Conservation (phyloP, 2,888 invertebrate species). For the Polymixis lichenea region DNA sequence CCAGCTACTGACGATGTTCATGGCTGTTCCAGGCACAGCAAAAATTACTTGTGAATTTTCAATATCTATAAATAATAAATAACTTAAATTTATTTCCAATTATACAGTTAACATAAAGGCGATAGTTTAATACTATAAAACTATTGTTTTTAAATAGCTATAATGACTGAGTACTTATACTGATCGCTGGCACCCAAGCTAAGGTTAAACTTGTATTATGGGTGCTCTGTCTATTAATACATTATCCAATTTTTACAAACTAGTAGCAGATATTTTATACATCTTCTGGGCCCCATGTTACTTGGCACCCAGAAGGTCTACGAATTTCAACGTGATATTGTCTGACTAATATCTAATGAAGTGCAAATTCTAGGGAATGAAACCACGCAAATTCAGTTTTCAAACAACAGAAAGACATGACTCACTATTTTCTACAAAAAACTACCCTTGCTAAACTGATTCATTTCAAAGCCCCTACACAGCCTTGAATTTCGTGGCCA, state of each 20-base stretch:
- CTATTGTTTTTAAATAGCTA: too few relatives aligned
- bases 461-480: conserved; percentile 31
- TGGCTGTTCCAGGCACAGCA: conserved; percentile 14
- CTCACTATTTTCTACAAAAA: conserved; percentile 22
- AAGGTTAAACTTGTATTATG: too few relatives aligned
- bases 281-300: neutral
- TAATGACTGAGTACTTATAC: too few relatives aligned
- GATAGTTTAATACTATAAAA: too few relatives aligned
- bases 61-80: neutral
- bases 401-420: conserved; percentile 33
- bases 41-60: conserved; percentile 10
- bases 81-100: too few relatives aligned
- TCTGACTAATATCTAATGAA: neutral
- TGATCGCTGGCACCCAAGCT: too few relatives aligned
- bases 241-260: too few relatives aligned
- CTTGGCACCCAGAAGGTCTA: neutral
- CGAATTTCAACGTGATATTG: neutral
- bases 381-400: conserved; percentile 14
- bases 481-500: conserved; percentile 44
- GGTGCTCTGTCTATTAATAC: too few relatives aligned
- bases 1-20: conserved; percentile 34
- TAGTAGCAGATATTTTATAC: neutral
- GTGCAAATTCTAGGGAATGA: conserved; percentile 7
- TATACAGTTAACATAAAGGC: too few relatives aligned
- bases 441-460: conserved; percentile 25